Evolutionary conservation across 2,888 invertebrate genomes (phyloP).

Genomic region (Spodoptera exigua): DNA sequence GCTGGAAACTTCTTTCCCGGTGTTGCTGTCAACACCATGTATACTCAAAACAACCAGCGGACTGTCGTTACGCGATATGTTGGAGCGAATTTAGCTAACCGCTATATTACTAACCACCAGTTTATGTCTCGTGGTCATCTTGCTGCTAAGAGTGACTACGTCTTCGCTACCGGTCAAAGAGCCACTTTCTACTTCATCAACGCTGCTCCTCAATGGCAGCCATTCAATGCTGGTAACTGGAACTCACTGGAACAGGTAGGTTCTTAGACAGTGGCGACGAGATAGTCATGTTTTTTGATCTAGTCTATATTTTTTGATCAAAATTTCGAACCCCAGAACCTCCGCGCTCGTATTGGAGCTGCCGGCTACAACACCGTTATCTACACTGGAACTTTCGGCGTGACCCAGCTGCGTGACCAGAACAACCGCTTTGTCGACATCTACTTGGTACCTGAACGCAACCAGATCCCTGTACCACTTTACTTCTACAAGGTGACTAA

Average conservation of each 20-base stretch:
- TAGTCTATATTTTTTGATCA: not conserved
- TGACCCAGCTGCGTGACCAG: conserved; percentile 88
- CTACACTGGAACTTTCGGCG: conserved; percentile 90
- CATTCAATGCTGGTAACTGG: conserved; percentile 90
- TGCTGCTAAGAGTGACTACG: conserved; percentile 90
- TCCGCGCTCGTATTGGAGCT: conserved; percentile 75
- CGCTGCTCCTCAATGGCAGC: conserved; percentile 91
- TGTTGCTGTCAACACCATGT: conserved; percentile 73
- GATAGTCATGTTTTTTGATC: not conserved
- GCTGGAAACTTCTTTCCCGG: conserved; percentile 87
- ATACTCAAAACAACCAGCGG: conserved; percentile 79
- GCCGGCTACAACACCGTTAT: conserved; percentile 79
- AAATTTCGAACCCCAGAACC: conserved; percentile 63
- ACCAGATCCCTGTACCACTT: conserved; percentile 81
- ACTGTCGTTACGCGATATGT: conserved; percentile 69
- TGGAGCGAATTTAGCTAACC: conserved; percentile 74
- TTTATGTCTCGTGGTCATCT: conserved; percentile 90
- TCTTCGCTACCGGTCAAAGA: conserved; percentile 89
- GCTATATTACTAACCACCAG: conserved; percentile 82
- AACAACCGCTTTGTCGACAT: conserved; percentile 79
- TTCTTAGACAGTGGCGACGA: not conserved
- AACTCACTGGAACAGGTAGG: conserved; percentile 82
- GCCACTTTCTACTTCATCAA: conserved; percentile 91
- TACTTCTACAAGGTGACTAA: conserved; percentile 85
- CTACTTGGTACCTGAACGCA: conserved; percentile 75